Percentiles rank a stretch among this genome's conserved stretches.
These are phyloP conservation scores for Drosophila pseudotakahashii DNA, from an alignment of 2,888 invertebrate genomes.

Conservation along the genomic window DNA sequence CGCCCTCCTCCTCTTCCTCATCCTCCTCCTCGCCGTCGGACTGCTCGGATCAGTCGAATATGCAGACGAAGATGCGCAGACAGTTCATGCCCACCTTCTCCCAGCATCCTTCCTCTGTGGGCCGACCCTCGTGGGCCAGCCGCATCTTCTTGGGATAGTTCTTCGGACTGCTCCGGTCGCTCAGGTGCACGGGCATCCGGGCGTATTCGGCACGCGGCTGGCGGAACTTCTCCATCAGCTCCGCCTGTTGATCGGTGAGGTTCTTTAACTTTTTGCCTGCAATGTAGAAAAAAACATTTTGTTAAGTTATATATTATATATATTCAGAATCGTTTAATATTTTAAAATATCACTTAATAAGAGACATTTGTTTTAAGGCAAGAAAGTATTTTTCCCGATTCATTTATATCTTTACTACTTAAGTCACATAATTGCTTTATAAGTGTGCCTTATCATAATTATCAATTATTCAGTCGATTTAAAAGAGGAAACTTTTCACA, in stretches of 20 bases:
- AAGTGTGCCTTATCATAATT: no score
- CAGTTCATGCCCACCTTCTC: conserved; percentile 83
- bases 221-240: conserved; percentile 82
- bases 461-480: no score
- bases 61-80: conserved; percentile 83
- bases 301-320: no score
- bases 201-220: conserved; percentile 83
- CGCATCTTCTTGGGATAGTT: conserved; percentile 84
- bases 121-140: conserved; percentile 74
- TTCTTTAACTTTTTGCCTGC: conserved; percentile 82
- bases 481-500: no score
- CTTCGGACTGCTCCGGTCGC: conserved; percentile 83
- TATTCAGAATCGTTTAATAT: no score
- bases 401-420: no score
- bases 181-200: conserved; percentile 84
- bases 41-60: conserved; percentile 82
- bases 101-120: conserved; percentile 83
- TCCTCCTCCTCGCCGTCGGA: conserved; percentile 34
- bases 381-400: no score
- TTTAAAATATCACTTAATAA: no score
- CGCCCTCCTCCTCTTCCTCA: conserved; percentile 30
- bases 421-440: no score
- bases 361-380: no score
- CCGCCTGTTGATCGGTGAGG: conserved; percentile 82
- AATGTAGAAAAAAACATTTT: neutral